Conservation (phyloP, 2,113 vertebrate genomes). For the Pithys albifrons region DNA sequence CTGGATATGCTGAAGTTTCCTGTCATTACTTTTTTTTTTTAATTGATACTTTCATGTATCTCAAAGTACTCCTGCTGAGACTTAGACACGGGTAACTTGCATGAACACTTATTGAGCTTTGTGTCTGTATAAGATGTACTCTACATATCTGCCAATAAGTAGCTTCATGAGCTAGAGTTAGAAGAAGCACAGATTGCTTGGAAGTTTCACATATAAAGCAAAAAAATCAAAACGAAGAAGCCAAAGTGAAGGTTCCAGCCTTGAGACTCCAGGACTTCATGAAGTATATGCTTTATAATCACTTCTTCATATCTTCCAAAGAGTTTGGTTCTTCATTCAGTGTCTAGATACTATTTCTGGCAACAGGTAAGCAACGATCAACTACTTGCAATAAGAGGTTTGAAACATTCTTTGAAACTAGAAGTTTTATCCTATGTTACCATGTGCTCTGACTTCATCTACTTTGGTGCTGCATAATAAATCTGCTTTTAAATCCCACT, state of each 20-base stretch:
- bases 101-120: background rate
- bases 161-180: background rate
- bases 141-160: background rate
- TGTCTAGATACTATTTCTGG: background rate
- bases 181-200: background rate
- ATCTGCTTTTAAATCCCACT: background rate
- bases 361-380: background rate
- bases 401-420: background rate
- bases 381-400: background rate
- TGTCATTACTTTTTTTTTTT: background rate
- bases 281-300: background rate
- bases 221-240: background rate
- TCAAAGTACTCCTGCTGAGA: background rate
- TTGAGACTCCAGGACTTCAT: background rate
- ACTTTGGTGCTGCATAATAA: background rate
- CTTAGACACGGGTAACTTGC: background rate
- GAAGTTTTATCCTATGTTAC: background rate
- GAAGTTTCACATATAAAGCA: background rate
- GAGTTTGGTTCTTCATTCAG: background rate
- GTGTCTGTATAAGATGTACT: accelerated
- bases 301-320: background rate
- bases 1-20: background rate
- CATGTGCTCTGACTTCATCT: background rate
- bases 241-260: background rate
- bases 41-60: background rate